Base-by-base conservation (phyloP, 37 sponge, comb jelly and placozoan species). In the Spongia lamella region DNA sequence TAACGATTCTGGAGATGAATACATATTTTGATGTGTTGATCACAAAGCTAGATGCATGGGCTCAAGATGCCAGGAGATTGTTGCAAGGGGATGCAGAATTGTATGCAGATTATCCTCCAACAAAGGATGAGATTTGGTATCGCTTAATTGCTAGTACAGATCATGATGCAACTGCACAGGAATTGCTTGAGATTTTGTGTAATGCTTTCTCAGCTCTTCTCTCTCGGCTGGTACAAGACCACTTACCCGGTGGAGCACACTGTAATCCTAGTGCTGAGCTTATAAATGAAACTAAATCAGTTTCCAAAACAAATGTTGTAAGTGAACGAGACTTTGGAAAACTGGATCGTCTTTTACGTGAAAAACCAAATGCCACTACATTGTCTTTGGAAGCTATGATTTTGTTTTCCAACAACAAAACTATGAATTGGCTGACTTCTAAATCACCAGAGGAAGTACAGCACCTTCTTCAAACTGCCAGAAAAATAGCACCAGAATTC, bases 371-470 rank as follows among this genome's bases (percentile, higher is more conserved):
- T 52, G 73, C 82, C 17, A 52, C 57, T 36, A 53, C 58, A 3
- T 2, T 72, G 20, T 37, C 73, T n/a, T 17, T 81, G 29, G 74
- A 81, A 63, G 58, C 22, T 6, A 31, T 81, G 52, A 64, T 81
- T 21, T 36, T 81, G 67, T 81, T 72, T 38, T 61, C 66, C 13
- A 73, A 72, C 29, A 81, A 81, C 58, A 81, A 81, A 37, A 81
- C 82, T 17, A 22, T 56, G 33, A 30, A 61, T 24, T 81, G 82
- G 82, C 66, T 81, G 16, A 7, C 17, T 30, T 7, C 57, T 27
- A 66, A 79, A 38, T 38, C 79, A 37, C 47, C n/a, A 11, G 29
- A 66, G 14, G 70, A 68, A 21, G n/a, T 21, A 32, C 25, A 67
- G 31, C 59, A 30, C 1, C 19, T 79, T 13, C 55, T 79, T 5